Percentiles rank a stretch among this genome's conserved stretches.
Conservation (phyloP, 2,888 invertebrate genomes). For the Koerneria pararmatus region DNA sequence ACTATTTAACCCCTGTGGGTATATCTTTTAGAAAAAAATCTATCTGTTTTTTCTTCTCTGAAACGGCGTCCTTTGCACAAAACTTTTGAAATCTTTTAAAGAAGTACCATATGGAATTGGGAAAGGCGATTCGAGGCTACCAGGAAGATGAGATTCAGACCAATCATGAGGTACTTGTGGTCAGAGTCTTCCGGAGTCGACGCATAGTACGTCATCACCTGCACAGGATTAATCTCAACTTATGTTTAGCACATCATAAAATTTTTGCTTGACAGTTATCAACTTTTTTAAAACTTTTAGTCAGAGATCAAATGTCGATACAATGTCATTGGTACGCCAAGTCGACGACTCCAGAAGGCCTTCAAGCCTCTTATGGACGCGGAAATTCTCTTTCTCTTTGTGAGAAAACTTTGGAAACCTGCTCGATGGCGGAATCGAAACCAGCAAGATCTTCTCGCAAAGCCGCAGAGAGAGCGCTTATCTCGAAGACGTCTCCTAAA, state of each 20-base stretch:
- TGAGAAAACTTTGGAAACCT: no score
- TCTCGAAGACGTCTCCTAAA: constrained; percentile 81
- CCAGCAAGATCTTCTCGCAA: constrained; percentile 85
- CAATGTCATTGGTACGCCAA: no score
- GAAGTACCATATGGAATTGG: constrained; percentile 84
- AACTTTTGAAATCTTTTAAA: background rate
- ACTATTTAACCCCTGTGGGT: no score
- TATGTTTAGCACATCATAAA: background rate
- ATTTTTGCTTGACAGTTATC: background rate
- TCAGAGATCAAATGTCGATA: background rate
- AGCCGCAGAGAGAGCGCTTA: constrained; percentile 92
- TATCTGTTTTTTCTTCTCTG: no score
- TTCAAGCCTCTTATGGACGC: no score
- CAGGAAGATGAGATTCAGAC: constrained; percentile 85
- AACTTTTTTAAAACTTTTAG: background rate
- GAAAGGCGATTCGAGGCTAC: constrained; percentile 92
- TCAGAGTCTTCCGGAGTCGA: constrained; percentile 78
- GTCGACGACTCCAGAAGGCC: no score
- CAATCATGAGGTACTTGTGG: constrained; percentile 88
- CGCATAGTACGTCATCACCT: constrained; percentile 73
- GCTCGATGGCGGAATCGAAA: constrained; percentile 94
- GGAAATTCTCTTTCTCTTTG: no score
- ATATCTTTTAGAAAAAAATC: no score
- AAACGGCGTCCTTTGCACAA: constrained; percentile 6
- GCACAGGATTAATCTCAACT: background rate